These are phyloP conservation scores for Hepsetus odoe DNA, from an alignment of 2,113 vertebrate genomes.

Conservation along the genomic window DNA sequence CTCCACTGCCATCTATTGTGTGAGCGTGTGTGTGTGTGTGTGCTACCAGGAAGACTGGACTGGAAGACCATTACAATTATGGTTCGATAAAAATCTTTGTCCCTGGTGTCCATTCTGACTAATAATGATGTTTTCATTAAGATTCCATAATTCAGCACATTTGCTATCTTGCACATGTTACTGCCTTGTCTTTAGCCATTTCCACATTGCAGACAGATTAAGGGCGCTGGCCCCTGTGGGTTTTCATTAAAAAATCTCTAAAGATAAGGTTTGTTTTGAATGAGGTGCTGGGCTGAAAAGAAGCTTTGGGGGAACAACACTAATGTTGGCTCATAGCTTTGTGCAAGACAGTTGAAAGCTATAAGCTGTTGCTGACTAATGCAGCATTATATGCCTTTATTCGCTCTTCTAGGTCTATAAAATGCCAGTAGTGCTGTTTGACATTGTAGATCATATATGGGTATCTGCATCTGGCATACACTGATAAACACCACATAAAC, in stretches of 20 bases:
- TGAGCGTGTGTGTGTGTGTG: conserved; percentile 25
- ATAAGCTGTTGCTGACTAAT: not conserved
- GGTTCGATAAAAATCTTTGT: conserved; percentile 57
- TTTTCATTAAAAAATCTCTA: conserved; percentile 56
- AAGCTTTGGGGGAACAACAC: conserved; percentile 13
- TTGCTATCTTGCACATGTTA: conserved; percentile 32
- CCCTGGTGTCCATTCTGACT: conserved; percentile 53
- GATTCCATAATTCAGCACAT: conserved; percentile 58
- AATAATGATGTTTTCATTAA: conserved; percentile 65
- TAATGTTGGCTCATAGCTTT: not conserved
- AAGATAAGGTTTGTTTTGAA: conserved; percentile 56
- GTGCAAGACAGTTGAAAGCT: not conserved
- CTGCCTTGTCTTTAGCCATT: conserved; percentile 29
- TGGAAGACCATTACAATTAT: conserved; percentile 57
- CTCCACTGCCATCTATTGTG: conserved; percentile 48
- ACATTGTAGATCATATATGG: too few relatives aligned
- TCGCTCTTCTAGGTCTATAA: not conserved
- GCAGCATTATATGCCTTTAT: not conserved
- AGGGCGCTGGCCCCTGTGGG: conserved; percentile 50
- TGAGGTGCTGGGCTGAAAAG: conserved; percentile 18
- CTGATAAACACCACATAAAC: too few relatives aligned
- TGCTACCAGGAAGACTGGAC: conserved; percentile 34
- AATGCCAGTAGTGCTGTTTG: not conserved
- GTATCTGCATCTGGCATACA: too few relatives aligned
- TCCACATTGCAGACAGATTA: conserved; percentile 50